Conservation (phyloP, 2,113 vertebrate genomes). For the Alligator sinensis region DNA sequence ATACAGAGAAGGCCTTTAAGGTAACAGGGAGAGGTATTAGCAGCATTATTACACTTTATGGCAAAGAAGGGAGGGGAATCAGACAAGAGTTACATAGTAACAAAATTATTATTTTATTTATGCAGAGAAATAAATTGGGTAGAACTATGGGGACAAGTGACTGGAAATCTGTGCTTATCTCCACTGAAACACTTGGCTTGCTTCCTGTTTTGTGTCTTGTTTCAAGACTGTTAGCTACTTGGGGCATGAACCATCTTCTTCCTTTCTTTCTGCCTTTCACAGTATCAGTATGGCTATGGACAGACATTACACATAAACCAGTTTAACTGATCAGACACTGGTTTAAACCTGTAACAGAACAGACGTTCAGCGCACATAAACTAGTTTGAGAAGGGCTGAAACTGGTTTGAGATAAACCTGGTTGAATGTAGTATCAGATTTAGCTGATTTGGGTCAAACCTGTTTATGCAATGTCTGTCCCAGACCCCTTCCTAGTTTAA, state of each 20-base stretch:
- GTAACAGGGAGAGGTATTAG: fast-evolving
- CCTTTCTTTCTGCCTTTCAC: not conserved
- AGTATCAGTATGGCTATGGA: too few relatives aligned
- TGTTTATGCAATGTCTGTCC: too few relatives aligned
- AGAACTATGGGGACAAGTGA: not conserved
- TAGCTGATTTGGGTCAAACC: too few relatives aligned
- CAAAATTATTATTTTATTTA: not conserved
- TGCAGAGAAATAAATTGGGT: not conserved
- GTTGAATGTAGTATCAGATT: too few relatives aligned
- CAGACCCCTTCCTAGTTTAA: too few relatives aligned
- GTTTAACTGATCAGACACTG: too few relatives aligned
- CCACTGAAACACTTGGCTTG: fast-evolving
- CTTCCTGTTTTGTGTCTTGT: not conserved
- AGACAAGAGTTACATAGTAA: not conserved
- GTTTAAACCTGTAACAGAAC: too few relatives aligned
- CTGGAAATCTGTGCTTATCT: not conserved
- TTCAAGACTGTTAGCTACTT: not conserved
- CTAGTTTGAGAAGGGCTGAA: too few relatives aligned
- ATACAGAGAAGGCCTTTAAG: fast-evolving
- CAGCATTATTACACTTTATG: not conserved
- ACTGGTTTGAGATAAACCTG: too few relatives aligned
- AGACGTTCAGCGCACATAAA: too few relatives aligned
- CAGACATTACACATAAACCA: too few relatives aligned
- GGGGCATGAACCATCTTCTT: not conserved
- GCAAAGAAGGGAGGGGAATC: not conserved